These are phyloP conservation scores for Tinea trinotella DNA, from an alignment of 2,888 invertebrate species.

Conservation along the genomic window DNA sequence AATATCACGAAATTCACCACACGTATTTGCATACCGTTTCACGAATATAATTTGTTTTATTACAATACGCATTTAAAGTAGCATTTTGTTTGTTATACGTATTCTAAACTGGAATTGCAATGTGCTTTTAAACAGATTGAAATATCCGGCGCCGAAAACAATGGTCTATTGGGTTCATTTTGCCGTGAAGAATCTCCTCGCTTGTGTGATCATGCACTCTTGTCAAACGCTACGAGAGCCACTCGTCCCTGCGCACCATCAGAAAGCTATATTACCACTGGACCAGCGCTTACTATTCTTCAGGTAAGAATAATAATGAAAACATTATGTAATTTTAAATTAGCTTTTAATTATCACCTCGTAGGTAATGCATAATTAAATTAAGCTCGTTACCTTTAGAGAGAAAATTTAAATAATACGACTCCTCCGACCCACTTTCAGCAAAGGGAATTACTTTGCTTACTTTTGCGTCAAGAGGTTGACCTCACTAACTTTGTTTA, in stretches of 20 bases:
- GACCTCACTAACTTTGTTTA: constrained; percentile 6
- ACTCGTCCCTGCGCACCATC: constrained; percentile 79
- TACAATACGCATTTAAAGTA: neutral
- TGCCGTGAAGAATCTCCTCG: constrained; percentile 83
- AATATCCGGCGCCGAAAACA: constrained; percentile 49
- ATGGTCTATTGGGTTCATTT: constrained; percentile 79
- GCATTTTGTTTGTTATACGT: too few relatives aligned
- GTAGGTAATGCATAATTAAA: neutral
- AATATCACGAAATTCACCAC: neutral
- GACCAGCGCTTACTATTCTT: constrained; percentile 81
- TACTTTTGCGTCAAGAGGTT: constrained; percentile 1
- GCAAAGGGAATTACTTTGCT: constrained; percentile 14
- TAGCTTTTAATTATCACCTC: neutral
- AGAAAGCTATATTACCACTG: constrained; percentile 85
- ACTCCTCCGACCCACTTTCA: neutral
- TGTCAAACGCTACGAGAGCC: constrained; percentile 80
- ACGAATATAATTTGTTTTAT: neutral
- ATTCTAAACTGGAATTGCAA: neutral
- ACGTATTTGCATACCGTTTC: too few relatives aligned
- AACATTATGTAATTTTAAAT: neutral
- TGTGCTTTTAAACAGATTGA: constrained; percentile 41
- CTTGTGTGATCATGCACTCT: constrained; percentile 80
- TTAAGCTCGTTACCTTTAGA: neutral
- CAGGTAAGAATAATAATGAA: constrained; percentile 53
- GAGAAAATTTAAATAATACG: constrained; percentile 1